A percentile compares a stretch with the other conserved stretches of the same genome.
phyloP scores from a whole-genome alignment of 2,888 invertebrate genomes.

The Aproaerema taeniolella region DNA sequence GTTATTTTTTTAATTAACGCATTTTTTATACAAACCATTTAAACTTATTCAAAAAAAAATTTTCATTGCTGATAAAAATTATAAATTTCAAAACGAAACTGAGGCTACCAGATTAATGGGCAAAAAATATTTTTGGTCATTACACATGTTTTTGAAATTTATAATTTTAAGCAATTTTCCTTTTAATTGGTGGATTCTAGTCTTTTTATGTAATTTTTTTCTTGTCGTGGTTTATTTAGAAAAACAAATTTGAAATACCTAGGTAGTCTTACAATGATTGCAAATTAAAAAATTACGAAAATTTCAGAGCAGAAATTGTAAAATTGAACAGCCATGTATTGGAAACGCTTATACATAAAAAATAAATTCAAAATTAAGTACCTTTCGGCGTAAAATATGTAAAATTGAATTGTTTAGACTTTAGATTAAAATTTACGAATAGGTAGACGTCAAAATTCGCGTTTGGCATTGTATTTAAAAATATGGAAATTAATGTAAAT shows the following conservation, averaged over 20 bases:
- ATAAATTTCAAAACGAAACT: slow-evolving; percentile 7
- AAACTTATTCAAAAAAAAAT: slow-evolving; percentile 25
- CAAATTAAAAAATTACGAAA: too few species aligned
- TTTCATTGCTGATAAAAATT: slow-evolving; percentile 9
- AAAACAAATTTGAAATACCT: slow-evolving; percentile 19
- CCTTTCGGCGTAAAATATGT: slow-evolving; percentile 63
- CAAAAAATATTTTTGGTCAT: too few species aligned
- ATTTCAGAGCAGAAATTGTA: slow-evolving; percentile 36
- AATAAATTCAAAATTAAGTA: slow-evolving; percentile 45
- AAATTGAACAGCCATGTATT: slow-evolving; percentile 28
- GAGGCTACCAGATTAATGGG: too few species aligned
- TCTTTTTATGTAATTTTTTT: slow-evolving; percentile 46
- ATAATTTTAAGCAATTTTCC: too few species aligned
- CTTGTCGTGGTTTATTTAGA: slow-evolving; percentile 31
- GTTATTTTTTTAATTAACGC: slow-evolving; percentile 30
- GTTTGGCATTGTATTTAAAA: slow-evolving; percentile 65
- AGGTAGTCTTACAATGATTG: neutral
- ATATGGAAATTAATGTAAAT: slow-evolving; percentile 51
- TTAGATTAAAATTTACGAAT: slow-evolving; percentile 50
- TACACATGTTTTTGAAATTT: too few species aligned
- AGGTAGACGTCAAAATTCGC: slow-evolving; percentile 67
- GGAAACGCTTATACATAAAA: slow-evolving; percentile 25
- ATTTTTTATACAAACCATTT: too few species aligned
- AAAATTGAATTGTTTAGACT: slow-evolving; percentile 60
- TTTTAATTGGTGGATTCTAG: slow-evolving; percentile 69